A percentile compares a stretch with the other conserved stretches of the same genome.
These are phyloP conservation scores for Hydrolagus affinis DNA, from an alignment of 2,113 vertebrate genomes.

Conservation along the genomic window DNA sequence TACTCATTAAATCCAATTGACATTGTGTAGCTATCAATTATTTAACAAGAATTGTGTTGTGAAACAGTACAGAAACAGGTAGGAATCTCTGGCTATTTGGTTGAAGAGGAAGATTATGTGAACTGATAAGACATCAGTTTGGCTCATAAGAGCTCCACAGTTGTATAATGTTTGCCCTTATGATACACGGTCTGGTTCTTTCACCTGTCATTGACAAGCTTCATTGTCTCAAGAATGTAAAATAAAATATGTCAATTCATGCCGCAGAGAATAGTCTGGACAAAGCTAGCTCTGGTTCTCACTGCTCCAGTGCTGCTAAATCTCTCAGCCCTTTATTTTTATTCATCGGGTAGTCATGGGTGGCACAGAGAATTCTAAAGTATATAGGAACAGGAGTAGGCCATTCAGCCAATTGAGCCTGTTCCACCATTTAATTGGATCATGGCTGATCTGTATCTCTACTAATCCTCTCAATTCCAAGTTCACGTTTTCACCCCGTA, in stretches of 20 bases:
- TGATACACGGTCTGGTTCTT: slow-evolving; percentile 19
- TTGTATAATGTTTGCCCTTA: background rate
- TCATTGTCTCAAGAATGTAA: background rate
- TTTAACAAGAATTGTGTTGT: background rate
- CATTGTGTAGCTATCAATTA: background rate
- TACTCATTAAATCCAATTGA: background rate
- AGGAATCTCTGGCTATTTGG: background rate
- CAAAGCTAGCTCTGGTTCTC: background rate
- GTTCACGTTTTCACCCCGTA: too few relatives aligned
- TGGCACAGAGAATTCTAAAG: too few relatives aligned
- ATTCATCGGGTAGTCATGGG: too few relatives aligned
- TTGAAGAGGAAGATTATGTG: background rate
- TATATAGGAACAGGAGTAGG: too few relatives aligned
- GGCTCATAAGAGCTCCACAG: background rate
- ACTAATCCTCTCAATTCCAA: too few relatives aligned
- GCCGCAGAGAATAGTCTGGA: slow-evolving; percentile 3
- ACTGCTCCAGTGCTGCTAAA: background rate
- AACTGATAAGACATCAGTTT: background rate
- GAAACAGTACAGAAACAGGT: background rate
- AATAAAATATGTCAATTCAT: background rate
- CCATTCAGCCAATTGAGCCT: too few relatives aligned
- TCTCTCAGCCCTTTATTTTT: background rate
- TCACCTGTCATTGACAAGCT: slow-evolving; percentile 19
- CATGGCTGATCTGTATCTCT: too few relatives aligned
- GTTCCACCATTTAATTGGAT: too few relatives aligned